phyloP scores from a whole-genome alignment of 2,113 vertebrate genomes.

The Neomonachus schauinslandi region DNA sequence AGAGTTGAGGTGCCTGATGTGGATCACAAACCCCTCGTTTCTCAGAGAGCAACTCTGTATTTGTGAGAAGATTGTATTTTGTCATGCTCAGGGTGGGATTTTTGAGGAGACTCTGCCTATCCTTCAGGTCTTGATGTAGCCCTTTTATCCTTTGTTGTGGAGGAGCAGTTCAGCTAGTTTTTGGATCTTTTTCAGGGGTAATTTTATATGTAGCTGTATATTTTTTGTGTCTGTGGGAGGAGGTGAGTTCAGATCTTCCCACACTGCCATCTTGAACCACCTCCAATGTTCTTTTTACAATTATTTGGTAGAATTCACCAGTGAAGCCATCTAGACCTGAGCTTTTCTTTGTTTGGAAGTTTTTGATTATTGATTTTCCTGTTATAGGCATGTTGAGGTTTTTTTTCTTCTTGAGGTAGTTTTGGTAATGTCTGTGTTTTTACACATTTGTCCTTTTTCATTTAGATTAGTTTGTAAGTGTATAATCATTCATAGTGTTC shows the following conservation, averaged over 20 bases:
- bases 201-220: not conserved
- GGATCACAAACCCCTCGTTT: not conserved
- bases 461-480: not conserved
- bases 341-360: not conserved
- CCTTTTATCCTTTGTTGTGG: not conserved
- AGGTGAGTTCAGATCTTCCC: not conserved
- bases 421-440: not conserved
- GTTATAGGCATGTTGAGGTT: not conserved
- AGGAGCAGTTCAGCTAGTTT: not conserved
- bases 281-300: not conserved
- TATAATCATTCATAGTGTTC: not conserved
- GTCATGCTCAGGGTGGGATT: not conserved
- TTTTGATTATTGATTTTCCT: constrained; percentile 11
- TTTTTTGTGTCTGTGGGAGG: not conserved
- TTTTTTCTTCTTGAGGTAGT: not conserved
- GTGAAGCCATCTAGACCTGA: not conserved
- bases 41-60: not conserved
- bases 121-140: not conserved
- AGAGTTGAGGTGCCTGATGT: not conserved
- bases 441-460: not conserved
- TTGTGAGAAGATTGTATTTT: not conserved
- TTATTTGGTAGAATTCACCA: constrained; percentile 1
- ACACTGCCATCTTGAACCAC: not conserved
- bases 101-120: not conserved
- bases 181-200: not conserved